A percentile compares a stretch with the other conserved stretches of the same genome.
Evolutionary conservation across 1,140 invertebrate species (phyloP).

Genomic region (Cyrtorhinus lividipennis): DNA sequence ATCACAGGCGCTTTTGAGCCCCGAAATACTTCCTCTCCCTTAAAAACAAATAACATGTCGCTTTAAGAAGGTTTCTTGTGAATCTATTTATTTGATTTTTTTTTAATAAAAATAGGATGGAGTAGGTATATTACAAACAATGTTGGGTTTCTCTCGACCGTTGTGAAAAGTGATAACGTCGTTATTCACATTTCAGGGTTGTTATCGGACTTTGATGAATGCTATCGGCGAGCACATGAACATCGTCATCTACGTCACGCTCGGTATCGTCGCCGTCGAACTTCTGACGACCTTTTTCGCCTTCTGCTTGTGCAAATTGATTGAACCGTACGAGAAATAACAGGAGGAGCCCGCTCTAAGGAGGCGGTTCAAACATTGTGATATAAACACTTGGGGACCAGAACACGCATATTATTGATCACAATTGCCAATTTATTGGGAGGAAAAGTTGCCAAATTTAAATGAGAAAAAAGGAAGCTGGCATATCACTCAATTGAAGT

Average conservation of each 20-base stretch:
- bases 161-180: too few relatives aligned
- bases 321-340: slow-evolving; percentile 20
- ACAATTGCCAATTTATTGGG: neutral
- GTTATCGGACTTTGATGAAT: slow-evolving; percentile 42
- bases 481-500: too few relatives aligned
- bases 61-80: too few relatives aligned
- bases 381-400: neutral
- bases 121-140: too few relatives aligned
- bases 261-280: slow-evolving; percentile 47
- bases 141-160: slow-evolving; percentile 18
- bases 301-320: slow-evolving; percentile 31
- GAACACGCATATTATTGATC: neutral
- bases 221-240: slow-evolving; percentile 45
- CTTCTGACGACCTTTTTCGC: slow-evolving; percentile 47
- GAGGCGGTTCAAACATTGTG: neutral
- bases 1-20: too few relatives aligned
- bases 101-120: too few relatives aligned
- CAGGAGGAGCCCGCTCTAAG: neutral
- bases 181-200: slow-evolving; percentile 46
- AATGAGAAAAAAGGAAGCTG: too few relatives aligned
- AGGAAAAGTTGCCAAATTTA: neutral
- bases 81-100: too few relatives aligned
- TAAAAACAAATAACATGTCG: too few relatives aligned
- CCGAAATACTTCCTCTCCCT: too few relatives aligned
- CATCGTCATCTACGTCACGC: slow-evolving; percentile 50